Base-by-base conservation (phyloP, 2,888 invertebrate species). In the Aspidapion aeneum region DNA sequence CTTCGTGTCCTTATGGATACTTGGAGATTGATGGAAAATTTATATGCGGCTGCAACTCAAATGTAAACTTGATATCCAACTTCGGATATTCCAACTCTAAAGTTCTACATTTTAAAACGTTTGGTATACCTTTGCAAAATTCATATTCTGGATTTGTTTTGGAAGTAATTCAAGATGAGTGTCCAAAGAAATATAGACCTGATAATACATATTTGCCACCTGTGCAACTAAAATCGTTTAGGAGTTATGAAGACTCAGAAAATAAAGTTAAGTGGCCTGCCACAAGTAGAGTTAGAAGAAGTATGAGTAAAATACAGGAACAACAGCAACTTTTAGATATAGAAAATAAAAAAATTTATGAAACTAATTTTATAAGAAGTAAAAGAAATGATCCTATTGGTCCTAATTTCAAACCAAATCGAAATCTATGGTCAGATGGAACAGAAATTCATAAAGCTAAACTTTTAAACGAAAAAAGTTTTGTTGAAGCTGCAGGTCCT, bases 41-140 rank as follows among this genome's bases (percentile, higher is more conserved):
- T 16, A 79, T 84, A 57, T 87, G 87, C 70, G 87, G 86, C 1
- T 87, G 87, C 69, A 81, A 81, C 58, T 82, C 81, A 1, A 81
- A 81, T 1, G 67, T 79, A 9, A 80, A 77, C 63, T 54, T 82
- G 1, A 72, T 75, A 2, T 74, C 78, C 0, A 66, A 74, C 1
- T 81, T 81, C 65, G 35, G 74, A 59, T 65, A 66, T 21, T 63
- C 77, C 54, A 68, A 75, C n/a, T 73, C 79, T 1, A 86, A 85
- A 72, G 70, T 84, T 54, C 50, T 78, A 1, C 76, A 79, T 3
- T 80, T 84, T 68, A 78, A 76, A 63, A 83, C 81, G 68, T 70
- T 75, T 1, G 83, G 82, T 1, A 75, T 78, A 57, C 74, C 79
- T 1, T 74, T 77, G 17, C 17, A 17, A 18, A 78, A 75, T 63